Base-by-base conservation (phyloP, 2,888 invertebrate species). In the Stenoptilia bipunctidactyla region DNA sequence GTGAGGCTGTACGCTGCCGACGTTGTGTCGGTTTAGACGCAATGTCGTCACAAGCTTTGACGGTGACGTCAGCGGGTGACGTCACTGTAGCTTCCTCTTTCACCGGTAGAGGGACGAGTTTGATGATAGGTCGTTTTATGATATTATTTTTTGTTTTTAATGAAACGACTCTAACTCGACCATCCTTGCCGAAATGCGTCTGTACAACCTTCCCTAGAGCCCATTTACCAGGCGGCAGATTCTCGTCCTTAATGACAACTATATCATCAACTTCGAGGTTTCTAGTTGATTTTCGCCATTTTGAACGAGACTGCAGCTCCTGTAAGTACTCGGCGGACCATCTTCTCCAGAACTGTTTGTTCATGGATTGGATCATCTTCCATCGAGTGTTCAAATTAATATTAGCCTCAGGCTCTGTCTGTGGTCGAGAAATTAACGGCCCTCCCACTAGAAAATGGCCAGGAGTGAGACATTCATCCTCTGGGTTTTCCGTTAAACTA, bases 81-180 rank as follows among this genome's bases (percentile, higher is more conserved):
- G 13, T 9, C 15, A 14, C 15, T 8, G 9, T 15, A 6, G 13
- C 3, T n/a, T 12, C 15, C 15, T 37, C 25, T 4, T 25, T 20
- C 12, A 27, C 27, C n/a, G 35, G 39, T 13, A 39, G 14, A 2
- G 13, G 25, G 3, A 13, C 10, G n/a, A 39, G 13, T 39, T 39
- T 39, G 9, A 6, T 35, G 5, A 39, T 35, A 13, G 39, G 39
- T 13, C 39, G 2, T 14, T 35, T 39, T 8, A 39, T 4, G 1
- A 35, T 25, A 9, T 12, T 15, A 15, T 38, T 27, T 30, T 30
- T 27, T 12, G 38, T 38, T 38, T 38, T 38, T 10, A 38, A 6
- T 15, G 38, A 30, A 10, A 38, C 38, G 1, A 38, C 38, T n/a
- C 38, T 2, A 6, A 38, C 13, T 13, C 8, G 13, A 8, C 34